These are phyloP conservation scores for Pedicia rivosa DNA, from an alignment of 2,888 invertebrate genomes.

Conservation along the genomic window DNA sequence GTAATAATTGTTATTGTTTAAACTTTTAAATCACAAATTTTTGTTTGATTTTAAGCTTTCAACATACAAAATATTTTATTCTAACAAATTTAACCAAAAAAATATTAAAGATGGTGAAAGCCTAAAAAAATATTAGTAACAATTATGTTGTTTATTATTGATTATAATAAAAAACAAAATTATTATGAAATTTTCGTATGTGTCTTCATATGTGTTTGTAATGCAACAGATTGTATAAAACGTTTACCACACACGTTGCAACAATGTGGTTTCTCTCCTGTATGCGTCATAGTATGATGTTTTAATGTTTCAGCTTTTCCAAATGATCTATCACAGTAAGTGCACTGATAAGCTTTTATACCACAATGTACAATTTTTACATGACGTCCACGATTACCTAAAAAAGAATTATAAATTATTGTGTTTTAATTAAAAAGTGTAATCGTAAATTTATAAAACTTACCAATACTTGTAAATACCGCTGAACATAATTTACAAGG, in stretches of 20 bases:
- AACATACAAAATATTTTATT: too few relatives aligned
- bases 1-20: too few relatives aligned
- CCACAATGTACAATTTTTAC: slow-evolving; percentile 27
- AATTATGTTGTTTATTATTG: too few relatives aligned
- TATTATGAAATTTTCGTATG: slow-evolving; percentile 16
- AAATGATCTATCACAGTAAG: slow-evolving; percentile 25
- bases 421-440: not conserved
- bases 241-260: slow-evolving; percentile 24
- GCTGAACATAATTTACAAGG: slow-evolving; percentile 9
- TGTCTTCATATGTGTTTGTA: slow-evolving; percentile 25
- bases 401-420: not conserved
- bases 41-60: too few relatives aligned
- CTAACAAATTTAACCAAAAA: too few relatives aligned
- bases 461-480: slow-evolving; percentile 9
- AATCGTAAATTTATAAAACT: not conserved
- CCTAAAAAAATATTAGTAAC: too few relatives aligned
- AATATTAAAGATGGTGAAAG: too few relatives aligned
- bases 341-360: slow-evolving; percentile 25
- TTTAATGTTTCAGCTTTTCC: slow-evolving; percentile 27
- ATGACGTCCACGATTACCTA: slow-evolving; percentile 18
- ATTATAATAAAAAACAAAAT: too few relatives aligned
- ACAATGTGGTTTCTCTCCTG: slow-evolving; percentile 26
- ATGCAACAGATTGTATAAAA: slow-evolving; percentile 25
- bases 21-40: too few relatives aligned
- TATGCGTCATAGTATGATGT: slow-evolving; percentile 28